phyloP scores from a whole-genome alignment of 23 tunicate species.

The Botrylloides violaceus region DNA sequence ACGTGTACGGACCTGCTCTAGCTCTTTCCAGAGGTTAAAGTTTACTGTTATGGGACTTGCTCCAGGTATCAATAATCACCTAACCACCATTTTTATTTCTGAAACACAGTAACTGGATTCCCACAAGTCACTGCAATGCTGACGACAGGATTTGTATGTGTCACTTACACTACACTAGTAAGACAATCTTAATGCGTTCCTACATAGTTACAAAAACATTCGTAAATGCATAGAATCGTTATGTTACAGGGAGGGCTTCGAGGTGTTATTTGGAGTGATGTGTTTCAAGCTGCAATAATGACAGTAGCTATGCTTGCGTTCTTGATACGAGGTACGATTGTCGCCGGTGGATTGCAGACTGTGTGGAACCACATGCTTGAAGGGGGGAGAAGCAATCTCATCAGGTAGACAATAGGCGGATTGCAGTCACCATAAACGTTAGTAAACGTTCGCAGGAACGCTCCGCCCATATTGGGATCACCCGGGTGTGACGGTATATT shows the following conservation, averaged over 20 bases:
- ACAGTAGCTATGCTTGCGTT: conserved; percentile 26
- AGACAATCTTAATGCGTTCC: too few relatives aligned
- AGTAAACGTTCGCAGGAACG: too few relatives aligned
- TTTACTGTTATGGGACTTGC: background rate
- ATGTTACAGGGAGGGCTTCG: conserved; percentile 42
- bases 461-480: too few relatives aligned
- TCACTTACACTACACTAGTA: conserved; percentile 17
- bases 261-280: conserved; percentile 45
- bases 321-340: conserved; percentile 11
- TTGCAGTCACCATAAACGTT: too few relatives aligned
- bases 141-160: conserved; percentile 20
- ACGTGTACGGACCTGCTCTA: conserved; percentile 20
- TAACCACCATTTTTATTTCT: too few relatives aligned
- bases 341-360: conserved; percentile 9
- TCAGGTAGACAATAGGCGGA: too few relatives aligned
- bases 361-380: conserved; percentile 22
- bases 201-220: too few relatives aligned
- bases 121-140: conserved; percentile 4
- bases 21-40: conserved; percentile 10
- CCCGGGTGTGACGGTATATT: too few relatives aligned
- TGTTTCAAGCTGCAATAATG: conserved; percentile 30
- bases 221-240: too few relatives aligned
- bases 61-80: too few relatives aligned
- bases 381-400: conserved; percentile 8
- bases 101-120: conserved; percentile 23